Conservation (phyloP, 2,113 vertebrate species). For the Peromyscus leucopus region DNA sequence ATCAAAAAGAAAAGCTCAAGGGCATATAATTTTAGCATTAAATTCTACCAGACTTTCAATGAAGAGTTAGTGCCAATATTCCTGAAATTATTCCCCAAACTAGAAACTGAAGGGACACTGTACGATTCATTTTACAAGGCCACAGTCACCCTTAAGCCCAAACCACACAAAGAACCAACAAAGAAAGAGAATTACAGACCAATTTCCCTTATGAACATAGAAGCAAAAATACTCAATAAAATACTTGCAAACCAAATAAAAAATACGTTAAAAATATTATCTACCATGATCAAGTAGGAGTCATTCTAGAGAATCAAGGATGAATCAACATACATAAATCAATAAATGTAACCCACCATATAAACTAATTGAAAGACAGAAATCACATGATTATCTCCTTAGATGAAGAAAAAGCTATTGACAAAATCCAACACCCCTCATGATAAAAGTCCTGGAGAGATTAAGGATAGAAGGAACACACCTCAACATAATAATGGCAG, state of each 20-base stretch:
- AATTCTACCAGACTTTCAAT: not conserved
- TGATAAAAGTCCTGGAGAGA: not conserved
- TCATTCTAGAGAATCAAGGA: not conserved
- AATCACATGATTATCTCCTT: not conserved
- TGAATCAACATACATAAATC: not conserved
- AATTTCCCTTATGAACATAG: not conserved
- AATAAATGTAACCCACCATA: not conserved
- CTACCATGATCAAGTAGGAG: not conserved
- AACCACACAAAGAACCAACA: not conserved
- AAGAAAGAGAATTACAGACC: not conserved
- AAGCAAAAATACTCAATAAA: not conserved
- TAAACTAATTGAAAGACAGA: not conserved
- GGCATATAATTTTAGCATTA: not conserved
- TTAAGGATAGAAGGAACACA: not conserved
- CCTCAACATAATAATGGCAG: not conserved
- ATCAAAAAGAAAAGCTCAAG: not conserved
- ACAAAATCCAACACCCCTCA: not conserved
- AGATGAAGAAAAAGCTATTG: not conserved
- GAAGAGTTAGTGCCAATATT: not conserved
- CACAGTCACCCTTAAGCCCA: not conserved
- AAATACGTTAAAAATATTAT: not conserved
- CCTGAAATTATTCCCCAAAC: not conserved
- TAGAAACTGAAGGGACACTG: not conserved
- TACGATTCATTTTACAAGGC: not conserved
- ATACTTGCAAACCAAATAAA: not conserved